These are phyloP conservation scores for Heliocidaris tuberculata DNA, from an alignment of 35 echinoderm and acorn worm species.

Conservation along the genomic window DNA sequence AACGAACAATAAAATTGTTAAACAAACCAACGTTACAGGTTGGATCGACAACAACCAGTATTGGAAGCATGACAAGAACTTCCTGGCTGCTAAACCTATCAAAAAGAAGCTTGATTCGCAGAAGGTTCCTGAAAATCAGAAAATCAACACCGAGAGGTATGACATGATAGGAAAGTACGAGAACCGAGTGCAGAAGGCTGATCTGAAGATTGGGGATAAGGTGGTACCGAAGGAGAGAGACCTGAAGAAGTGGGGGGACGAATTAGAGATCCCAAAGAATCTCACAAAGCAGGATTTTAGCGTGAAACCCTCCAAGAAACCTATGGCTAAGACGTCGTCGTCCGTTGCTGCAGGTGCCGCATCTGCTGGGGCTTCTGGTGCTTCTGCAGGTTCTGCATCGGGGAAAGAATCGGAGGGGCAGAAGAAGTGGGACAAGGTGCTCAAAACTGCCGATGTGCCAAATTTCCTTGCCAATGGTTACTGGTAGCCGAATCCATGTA, in stretches of 20 bases:
- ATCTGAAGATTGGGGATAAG: slow-evolving; percentile 69
- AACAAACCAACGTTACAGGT: slow-evolving; percentile 71
- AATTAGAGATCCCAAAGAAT: slow-evolving; percentile 78
- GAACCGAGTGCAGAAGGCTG: slow-evolving; percentile 61
- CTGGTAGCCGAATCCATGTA: slow-evolving; percentile 53
- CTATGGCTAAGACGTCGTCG: neutral
- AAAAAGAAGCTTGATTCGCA: slow-evolving; percentile 18
- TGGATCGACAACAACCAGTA: slow-evolving; percentile 89
- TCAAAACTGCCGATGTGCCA: slow-evolving; percentile 83
- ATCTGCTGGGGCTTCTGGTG: neutral
- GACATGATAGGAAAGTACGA: slow-evolving; percentile 81
- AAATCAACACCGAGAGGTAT: slow-evolving; percentile 72
- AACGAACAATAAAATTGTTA: slow-evolving; percentile 80
- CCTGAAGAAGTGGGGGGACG: slow-evolving; percentile 84
- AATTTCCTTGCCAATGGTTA: slow-evolving; percentile 83
- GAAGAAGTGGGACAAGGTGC: slow-evolving; percentile 78
- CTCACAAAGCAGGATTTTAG: slow-evolving; percentile 56
- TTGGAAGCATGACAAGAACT: slow-evolving; percentile 55
- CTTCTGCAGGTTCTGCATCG: neutral
- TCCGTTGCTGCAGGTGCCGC: neutral
- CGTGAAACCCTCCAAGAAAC: neutral
- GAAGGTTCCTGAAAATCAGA: slow-evolving; percentile 43
- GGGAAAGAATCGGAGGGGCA: slow-evolving; percentile 47
- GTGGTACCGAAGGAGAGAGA: slow-evolving; percentile 69
- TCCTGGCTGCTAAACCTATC: neutral